A percentile compares a stretch with the other conserved stretches of the same genome.
phyloP scores from a whole-genome alignment of 1,140 invertebrate species.

The Hyphantria cunea region DNA sequence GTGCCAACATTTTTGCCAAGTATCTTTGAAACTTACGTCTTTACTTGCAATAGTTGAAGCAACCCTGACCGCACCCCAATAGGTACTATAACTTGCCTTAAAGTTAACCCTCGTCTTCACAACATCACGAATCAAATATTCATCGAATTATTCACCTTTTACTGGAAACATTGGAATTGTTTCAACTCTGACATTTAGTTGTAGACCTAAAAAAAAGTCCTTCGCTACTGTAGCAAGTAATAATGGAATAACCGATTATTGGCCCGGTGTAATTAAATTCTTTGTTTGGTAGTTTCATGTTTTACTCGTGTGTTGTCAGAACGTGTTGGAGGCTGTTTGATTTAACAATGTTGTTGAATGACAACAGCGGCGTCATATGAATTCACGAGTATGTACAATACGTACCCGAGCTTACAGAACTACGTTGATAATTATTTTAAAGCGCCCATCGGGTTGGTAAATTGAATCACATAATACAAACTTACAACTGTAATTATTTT shows the following conservation, averaged over 20 bases:
- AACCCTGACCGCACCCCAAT: too few species aligned
- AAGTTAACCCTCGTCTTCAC: not conserved
- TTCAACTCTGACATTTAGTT: constrained; percentile 11
- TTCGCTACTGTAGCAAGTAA: constrained; percentile 6
- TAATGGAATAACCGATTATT: constrained; percentile 21
- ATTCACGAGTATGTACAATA: not conserved
- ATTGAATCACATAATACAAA: not conserved
- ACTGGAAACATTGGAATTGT: not conserved
- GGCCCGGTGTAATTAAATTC: constrained; percentile 17
- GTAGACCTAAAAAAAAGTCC: constrained; percentile 8
- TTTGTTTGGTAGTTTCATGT: constrained; percentile 23
- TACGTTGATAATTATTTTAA: not conserved
- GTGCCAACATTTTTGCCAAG: too few species aligned
- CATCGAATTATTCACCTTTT: not conserved
- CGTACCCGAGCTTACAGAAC: not conserved
- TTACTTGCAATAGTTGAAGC: too few species aligned
- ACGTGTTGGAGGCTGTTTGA: constrained; percentile 22
- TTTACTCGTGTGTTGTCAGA: constrained; percentile 14
- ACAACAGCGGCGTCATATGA: not conserved
- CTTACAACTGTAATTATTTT: too few species aligned
- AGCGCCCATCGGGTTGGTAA: not conserved
- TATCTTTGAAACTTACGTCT: too few species aligned
- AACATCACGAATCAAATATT: not conserved
- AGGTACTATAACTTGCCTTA: too few species aligned
- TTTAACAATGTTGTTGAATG: constrained; percentile 7